These are phyloP conservation scores for Macropis europaea DNA, from an alignment of 2,888 invertebrate species.

Conservation along the genomic window DNA sequence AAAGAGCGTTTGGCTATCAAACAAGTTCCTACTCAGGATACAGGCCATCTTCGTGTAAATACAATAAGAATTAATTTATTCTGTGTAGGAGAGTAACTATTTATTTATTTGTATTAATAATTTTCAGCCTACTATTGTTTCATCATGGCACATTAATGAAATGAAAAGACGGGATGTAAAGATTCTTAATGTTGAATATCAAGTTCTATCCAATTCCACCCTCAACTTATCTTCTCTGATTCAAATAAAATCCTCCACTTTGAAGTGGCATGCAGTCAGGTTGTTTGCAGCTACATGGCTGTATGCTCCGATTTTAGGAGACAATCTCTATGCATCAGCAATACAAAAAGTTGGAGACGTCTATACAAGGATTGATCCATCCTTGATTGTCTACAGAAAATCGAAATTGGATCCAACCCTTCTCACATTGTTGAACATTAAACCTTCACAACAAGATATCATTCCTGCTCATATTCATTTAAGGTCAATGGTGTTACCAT, in stretches of 20 bases:
- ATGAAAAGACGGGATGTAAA: constrained; percentile 55
- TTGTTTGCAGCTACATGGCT: constrained; percentile 75
- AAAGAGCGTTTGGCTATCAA: constrained; percentile 53
- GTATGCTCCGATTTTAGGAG: constrained; percentile 77
- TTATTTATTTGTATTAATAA: background rate
- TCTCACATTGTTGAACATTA: constrained; percentile 59
- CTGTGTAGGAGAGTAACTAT: background rate
- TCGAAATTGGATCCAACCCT: constrained; percentile 64
- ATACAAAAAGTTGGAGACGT: constrained; percentile 72
- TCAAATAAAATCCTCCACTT: constrained; percentile 70
- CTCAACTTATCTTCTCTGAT: constrained; percentile 70
- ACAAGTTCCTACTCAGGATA: background rate
- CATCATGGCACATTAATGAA: constrained; percentile 54
- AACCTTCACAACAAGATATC: constrained; percentile 53
- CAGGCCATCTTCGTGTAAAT: no score
- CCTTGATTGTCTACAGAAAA: constrained; percentile 48
- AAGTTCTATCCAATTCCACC: constrained; percentile 64
- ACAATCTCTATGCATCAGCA: constrained; percentile 74
- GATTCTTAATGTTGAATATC: constrained; percentile 62
- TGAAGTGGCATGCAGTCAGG: constrained; percentile 74
- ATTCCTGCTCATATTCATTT: constrained; percentile 77
- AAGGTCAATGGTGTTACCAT: constrained; percentile 63
- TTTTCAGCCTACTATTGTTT: constrained; percentile 64
- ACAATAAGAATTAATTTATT: background rate
- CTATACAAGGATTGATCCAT: constrained; percentile 71